These are phyloP conservation scores for Meriones unguiculatus DNA, from an alignment of 2,113 vertebrate species.

Conservation along the genomic window DNA sequence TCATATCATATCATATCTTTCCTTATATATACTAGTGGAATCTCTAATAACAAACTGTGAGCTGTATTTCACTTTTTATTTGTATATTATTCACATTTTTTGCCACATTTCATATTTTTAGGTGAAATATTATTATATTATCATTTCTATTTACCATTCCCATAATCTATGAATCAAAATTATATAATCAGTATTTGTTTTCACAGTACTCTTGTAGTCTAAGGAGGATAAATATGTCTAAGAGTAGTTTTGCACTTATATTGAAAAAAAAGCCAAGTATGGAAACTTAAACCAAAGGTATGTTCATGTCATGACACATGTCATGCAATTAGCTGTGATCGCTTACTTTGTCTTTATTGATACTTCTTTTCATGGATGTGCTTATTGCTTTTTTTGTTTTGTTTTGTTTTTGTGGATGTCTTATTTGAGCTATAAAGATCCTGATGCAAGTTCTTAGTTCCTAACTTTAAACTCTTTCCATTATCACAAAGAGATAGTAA, in stretches of 20 bases:
- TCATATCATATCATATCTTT: too few species aligned
- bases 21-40: not conserved
- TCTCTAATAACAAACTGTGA: not conserved
- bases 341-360: not conserved
- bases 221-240: not conserved
- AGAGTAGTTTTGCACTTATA: not conserved
- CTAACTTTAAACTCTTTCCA: not conserved
- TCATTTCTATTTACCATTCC: not conserved
- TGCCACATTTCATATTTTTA: rapidly evolving
- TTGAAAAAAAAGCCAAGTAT: not conserved
- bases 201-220: not conserved
- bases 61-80: not conserved
- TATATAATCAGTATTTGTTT: not conserved
- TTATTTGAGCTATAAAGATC: not conserved
- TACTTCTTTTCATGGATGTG: not conserved
- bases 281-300: not conserved
- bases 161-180: not conserved
- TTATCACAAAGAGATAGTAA: not conserved
- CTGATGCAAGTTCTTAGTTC: not conserved
- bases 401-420: not conserved
- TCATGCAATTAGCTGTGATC: not conserved
- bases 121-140: not conserved
- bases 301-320: too few species aligned
- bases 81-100: not conserved
- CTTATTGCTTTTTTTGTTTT: not conserved